phyloP scores from a whole-genome alignment of 2,888 invertebrate species.

The Antitype chi region DNA sequence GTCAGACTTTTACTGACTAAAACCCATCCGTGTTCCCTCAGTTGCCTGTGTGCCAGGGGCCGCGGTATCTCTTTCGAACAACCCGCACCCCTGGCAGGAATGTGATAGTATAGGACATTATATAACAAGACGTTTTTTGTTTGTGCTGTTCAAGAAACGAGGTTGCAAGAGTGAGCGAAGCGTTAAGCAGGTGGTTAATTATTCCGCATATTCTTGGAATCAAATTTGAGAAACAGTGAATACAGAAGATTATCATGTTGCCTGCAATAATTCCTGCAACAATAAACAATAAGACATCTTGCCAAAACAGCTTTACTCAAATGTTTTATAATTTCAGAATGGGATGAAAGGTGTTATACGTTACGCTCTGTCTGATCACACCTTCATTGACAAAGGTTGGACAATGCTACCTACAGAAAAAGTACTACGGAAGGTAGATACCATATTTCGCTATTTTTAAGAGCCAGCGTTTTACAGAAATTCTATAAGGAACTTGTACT shows the following conservation, averaged over 20 bases:
- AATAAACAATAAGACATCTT: no score
- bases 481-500: background rate
- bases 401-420: constrained; percentile 87
- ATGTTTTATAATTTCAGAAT: constrained; percentile 68
- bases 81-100: no score
- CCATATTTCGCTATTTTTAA: background rate
- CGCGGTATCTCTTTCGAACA: no score
- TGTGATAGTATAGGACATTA: no score
- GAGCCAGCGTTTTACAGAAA: background rate
- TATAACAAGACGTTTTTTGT: no score
- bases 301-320: background rate
- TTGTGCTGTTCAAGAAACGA: no score
- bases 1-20: no score
- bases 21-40: no score
- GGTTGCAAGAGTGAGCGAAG: no score
- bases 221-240: background rate
- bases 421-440: constrained; percentile 83
- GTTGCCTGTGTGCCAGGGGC: no score
- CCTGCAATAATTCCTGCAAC: background rate
- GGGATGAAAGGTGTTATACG: constrained; percentile 79
- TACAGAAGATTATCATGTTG: background rate
- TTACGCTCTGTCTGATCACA: constrained; percentile 83
- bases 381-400: constrained; percentile 87
- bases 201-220: no score
- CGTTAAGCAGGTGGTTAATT: no score